Evolutionary conservation across 1,140 invertebrate genomes (phyloP), one percentile per base, ranked within the genome.

Genomic region (Zelostemma sp.): DNA sequence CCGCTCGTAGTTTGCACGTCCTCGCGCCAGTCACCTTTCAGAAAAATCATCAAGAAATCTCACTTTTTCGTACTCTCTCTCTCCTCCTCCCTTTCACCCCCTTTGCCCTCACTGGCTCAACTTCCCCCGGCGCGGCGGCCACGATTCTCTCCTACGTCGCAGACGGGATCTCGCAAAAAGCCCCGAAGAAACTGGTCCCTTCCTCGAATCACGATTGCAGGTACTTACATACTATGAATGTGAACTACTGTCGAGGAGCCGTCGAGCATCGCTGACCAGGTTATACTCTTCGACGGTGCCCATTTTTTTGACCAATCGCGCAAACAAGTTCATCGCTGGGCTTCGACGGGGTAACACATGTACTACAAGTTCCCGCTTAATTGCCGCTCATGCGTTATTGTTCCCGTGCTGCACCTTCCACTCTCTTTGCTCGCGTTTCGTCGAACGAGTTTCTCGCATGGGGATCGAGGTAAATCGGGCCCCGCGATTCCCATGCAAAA

Each of bases 141-240:
- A n/a, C n/a, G n/a, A n/a, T n/a, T 25, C 35, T 31, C 18, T 46
- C 58, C 53, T 41, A 48, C 59, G 50, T 63, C 68, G 62, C 68
- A 56, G 61, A 70, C 57, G 45, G 25, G 56, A 58, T 9, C 5
- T n/a, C 17, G 57, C 63, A 73, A 73, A 70, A 73, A 73, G 62
- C 65, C 65, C 55, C 55, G 67, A 73, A 73, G 56, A 70, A 73
- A 73, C 72, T 73, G 72, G 72, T 73, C 67, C 72, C 60, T 73
- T 73, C 63, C 40, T 70, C 67, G 67, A 73, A 73, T 58, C 66
- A 67, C 70, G 70, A 68, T 68, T 68, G 63, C 72, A 64, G 67
- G 67, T 73, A 73, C 60, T 72, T 67, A 67, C 68, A 63, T 72
- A 72, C 61, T 61, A 57, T 65, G 70, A 72, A 73, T 69, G 66